Conservation (phyloP, 2,888 invertebrate genomes). For the Nemurella pictetii region DNA sequence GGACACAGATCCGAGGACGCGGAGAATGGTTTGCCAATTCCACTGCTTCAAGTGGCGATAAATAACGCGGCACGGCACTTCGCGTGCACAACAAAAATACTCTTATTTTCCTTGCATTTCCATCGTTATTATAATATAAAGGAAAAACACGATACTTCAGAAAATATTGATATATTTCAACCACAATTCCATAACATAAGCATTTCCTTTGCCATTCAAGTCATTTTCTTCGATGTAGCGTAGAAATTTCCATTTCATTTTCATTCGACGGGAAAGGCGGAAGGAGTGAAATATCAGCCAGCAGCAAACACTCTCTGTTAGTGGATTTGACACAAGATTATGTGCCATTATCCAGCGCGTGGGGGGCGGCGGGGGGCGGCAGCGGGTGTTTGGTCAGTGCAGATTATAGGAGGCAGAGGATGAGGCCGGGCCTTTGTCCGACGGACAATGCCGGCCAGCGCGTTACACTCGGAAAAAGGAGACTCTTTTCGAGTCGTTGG, state of each 20-base stretch:
- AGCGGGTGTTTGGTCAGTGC: not conserved
- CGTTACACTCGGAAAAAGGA: conserved; percentile 10
- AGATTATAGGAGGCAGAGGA: conserved; percentile 18
- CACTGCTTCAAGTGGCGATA: not conserved
- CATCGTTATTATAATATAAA: not conserved
- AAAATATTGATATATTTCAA: not conserved
- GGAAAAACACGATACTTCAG: not conserved
- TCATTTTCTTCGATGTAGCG: no score
- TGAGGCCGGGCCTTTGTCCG: not conserved
- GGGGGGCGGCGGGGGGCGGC: not conserved
- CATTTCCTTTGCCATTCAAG: not conserved
- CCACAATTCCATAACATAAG: not conserved
- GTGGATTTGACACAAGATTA: conserved; percentile 17
- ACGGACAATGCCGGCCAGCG: not conserved
- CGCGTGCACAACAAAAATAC: not conserved
- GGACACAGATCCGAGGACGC: not conserved
- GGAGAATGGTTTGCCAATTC: not conserved
- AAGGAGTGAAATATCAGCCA: conserved; percentile 15
- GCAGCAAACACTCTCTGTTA: conserved; percentile 7
- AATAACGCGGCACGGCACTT: not conserved
- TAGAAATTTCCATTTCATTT: not conserved
- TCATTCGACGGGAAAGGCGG: not conserved
- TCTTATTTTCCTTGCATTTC: not conserved
- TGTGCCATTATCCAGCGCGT: conserved; percentile 14
- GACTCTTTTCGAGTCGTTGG: not conserved